phyloP scores from a whole-genome alignment of 1,140 invertebrate species.

The Myzus persicae region DNA sequence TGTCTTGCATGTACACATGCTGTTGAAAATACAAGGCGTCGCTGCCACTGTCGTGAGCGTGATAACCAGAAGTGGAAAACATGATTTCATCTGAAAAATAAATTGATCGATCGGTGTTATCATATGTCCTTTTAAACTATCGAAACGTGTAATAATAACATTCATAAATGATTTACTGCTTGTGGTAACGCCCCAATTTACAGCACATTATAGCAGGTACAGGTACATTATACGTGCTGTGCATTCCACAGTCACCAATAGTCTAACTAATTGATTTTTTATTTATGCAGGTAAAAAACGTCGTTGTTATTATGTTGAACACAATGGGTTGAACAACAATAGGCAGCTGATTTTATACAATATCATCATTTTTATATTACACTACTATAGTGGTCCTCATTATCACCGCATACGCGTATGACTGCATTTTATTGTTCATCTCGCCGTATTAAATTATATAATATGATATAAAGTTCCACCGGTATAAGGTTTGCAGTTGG shows the following conservation, averaged over 20 bases:
- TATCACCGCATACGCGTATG: not conserved
- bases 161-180: not conserved
- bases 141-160: not conserved
- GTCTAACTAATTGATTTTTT: not conserved
- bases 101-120: not conserved
- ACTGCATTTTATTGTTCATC: not conserved
- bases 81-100: constrained; percentile 51
- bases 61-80: constrained; percentile 30
- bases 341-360: not conserved
- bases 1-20: constrained; percentile 55
- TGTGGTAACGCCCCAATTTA: not conserved
- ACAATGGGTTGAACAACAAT: not conserved
- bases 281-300: not conserved
- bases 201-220: no score
- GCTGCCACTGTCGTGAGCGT: constrained; percentile 15
- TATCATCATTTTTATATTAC: not conserved
- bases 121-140: not conserved
- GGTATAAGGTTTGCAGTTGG: not conserved
- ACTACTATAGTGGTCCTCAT: not conserved
- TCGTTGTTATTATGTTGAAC: not conserved
- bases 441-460: not conserved
- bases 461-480: not conserved
- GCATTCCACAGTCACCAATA: not conserved
- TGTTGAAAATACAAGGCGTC: constrained; percentile 47
- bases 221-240: not conserved